Conservation (phyloP, 2,888 invertebrate species). For the Scaptomyza tumidula region DNA sequence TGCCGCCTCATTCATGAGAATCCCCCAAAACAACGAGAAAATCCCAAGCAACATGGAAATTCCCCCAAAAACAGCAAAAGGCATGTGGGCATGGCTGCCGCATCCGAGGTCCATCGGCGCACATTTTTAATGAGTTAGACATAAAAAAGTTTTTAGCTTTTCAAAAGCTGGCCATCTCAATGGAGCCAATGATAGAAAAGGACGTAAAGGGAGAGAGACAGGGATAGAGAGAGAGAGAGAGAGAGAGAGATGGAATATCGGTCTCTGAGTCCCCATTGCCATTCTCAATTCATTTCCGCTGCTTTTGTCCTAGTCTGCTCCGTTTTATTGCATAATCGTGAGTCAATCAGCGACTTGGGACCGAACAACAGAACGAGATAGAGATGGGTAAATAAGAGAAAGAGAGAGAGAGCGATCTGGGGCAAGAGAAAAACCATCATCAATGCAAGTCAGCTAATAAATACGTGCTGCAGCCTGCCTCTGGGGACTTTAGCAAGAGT, state of each 20-base stretch:
- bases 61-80: conserved; percentile 40
- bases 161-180: conserved; percentile 70
- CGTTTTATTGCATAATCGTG: conserved; percentile 82
- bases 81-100: conserved; percentile 30
- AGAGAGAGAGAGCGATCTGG: background rate
- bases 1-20: conserved; percentile 41
- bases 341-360: conserved; percentile 74
- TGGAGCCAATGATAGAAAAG: conserved; percentile 59
- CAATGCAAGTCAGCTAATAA: conserved; percentile 78
- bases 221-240: background rate
- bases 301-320: conserved; percentile 51
- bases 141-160: conserved; percentile 78
- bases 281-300: conserved; percentile 23
- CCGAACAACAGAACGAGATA: background rate
- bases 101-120: conserved; percentile 68
- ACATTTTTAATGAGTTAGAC: conserved; percentile 80
- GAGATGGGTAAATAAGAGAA: too few relatives aligned
- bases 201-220: background rate
- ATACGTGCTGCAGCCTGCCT: conserved; percentile 70
- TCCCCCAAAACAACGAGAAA: conserved; percentile 5
- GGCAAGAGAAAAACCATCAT: conserved; percentile 52
- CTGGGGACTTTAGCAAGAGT: background rate
- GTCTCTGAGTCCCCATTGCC: conserved; percentile 36
- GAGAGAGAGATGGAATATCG: background rate
- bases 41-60: conserved; percentile 23